These are phyloP conservation scores for Cryptomyrus ogoouensis DNA, from an alignment of 2,113 vertebrate species.

Conservation along the genomic window DNA sequence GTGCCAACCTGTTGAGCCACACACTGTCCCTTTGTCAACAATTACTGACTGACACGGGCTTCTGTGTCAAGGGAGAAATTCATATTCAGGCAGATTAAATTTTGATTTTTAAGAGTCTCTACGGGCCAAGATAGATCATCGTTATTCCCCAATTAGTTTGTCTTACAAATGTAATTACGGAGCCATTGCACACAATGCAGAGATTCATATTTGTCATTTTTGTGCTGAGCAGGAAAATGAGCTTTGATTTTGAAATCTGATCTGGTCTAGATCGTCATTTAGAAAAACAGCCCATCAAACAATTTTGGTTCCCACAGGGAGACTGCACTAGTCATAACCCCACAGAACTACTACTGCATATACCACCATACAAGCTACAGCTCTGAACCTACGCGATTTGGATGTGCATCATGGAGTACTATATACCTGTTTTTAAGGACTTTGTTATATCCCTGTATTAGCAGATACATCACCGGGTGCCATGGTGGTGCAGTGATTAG, in stretches of 20 bases:
- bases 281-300: neutral
- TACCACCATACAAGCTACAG: neutral
- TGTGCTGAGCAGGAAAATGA: neutral
- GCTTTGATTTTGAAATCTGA: neutral
- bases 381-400: neutral
- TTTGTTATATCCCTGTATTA: neutral
- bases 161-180: neutral
- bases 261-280: neutral
- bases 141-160: neutral
- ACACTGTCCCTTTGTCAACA: neutral
- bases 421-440: neutral
- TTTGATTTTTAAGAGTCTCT: neutral
- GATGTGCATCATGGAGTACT: neutral
- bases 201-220: neutral
- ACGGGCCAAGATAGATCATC: neutral
- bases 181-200: neutral
- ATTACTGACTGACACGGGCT: neutral
- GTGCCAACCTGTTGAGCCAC: neutral
- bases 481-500: too few relatives aligned
- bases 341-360: neutral
- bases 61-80: neutral
- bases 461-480: neutral
- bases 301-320: neutral
- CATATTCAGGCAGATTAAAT: neutral
- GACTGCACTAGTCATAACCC: neutral